These are phyloP conservation scores for Enteromius mattozi DNA, from an alignment of 2,797 vertebrate species.

Conservation along the genomic window DNA sequence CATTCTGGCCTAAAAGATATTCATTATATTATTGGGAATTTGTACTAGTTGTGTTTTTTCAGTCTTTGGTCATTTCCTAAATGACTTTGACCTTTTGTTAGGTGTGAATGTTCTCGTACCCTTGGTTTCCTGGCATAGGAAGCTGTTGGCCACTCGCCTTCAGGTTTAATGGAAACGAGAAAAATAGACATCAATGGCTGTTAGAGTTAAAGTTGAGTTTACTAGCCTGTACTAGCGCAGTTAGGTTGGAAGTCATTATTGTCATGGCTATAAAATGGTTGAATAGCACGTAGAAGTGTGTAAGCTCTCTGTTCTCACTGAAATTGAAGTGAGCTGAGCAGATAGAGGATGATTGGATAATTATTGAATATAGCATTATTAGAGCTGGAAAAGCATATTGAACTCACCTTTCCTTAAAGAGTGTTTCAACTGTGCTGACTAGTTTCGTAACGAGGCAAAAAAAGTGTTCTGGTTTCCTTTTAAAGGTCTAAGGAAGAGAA, in stretches of 20 bases:
- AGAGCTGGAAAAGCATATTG: not conserved
- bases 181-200: constrained; percentile 20
- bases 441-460: not conserved
- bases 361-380: constrained; percentile 1
- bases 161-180: constrained; percentile 36
- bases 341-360: not conserved
- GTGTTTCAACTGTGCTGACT: not conserved
- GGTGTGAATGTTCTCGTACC: constrained; percentile 39
- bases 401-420: not conserved
- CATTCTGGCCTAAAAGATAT: not conserved
- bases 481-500: not conserved
- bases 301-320: not conserved
- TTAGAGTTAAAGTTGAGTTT: constrained; percentile 35
- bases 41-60: not conserved
- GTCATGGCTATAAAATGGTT: constrained; percentile 29
- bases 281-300: not conserved
- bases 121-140: constrained; percentile 47
- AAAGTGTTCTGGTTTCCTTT: constrained; percentile 1
- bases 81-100: constrained; percentile 54
- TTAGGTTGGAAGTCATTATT: constrained; percentile 28
- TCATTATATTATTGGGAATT: not conserved
- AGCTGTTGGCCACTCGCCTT: constrained; percentile 25
- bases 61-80: constrained; percentile 40
- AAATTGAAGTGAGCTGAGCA: not conserved
- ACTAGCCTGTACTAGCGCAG: not conserved